Percentiles rank a stretch among this genome's conserved stretches.
phyloP scores from a whole-genome alignment of 2,113 vertebrate species.

The Boulengeromyrus knoepffleri region DNA sequence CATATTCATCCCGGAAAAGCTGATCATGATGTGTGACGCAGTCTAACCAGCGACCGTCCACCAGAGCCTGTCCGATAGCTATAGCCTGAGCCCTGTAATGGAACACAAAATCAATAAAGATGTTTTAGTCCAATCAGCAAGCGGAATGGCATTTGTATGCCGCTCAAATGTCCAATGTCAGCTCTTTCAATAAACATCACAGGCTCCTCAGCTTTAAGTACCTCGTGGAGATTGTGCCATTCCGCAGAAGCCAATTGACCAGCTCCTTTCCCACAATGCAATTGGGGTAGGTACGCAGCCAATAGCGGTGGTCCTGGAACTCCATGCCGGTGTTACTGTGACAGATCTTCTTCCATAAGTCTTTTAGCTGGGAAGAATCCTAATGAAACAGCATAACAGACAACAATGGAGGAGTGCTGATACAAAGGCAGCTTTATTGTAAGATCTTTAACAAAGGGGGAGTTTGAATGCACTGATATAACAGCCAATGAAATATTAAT shows the following conservation, averaged over 20 bases:
- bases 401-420: not conserved
- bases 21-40: constrained; percentile 94
- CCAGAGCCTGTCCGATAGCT: constrained; percentile 89
- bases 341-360: constrained; percentile 97
- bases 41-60: constrained; percentile 94
- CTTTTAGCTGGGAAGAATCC: constrained; percentile 94
- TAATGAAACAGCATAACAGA: constrained; percentile 35
- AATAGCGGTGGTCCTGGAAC: constrained; percentile 97
- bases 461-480: not conserved
- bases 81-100: constrained; percentile 83
- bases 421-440: not conserved
- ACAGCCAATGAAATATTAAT: not conserved
- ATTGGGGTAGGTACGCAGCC: constrained; percentile 94
- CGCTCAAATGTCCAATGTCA: not conserved
- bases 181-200: not conserved
- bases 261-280: constrained; percentile 97
- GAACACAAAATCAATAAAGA: not conserved
- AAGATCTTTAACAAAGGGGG: not conserved
- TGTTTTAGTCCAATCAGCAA: not conserved
- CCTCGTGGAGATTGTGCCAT: constrained; percentile 90
- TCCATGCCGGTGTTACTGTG: constrained; percentile 95
- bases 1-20: constrained; percentile 94
- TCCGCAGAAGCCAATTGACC: constrained; percentile 94
- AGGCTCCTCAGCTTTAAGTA: constrained; percentile 19
- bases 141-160: too few relatives aligned